These are phyloP conservation scores for Pyrochroa serraticornis DNA, from an alignment of 2,888 invertebrate species.

Conservation along the genomic window DNA sequence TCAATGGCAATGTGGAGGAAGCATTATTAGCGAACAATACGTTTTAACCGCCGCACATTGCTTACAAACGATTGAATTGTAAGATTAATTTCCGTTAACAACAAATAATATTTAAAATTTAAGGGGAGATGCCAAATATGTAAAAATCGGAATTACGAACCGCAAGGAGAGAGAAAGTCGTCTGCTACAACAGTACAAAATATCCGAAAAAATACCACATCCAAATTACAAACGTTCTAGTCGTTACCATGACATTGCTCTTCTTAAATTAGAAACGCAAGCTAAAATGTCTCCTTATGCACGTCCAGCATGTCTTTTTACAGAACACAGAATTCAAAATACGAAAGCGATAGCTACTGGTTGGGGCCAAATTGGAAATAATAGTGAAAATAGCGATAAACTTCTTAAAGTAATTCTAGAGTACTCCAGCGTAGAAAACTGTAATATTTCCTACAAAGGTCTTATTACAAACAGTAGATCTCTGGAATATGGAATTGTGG, in stretches of 20 bases:
- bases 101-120: slow-evolving; percentile 18
- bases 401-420: slow-evolving; percentile 62
- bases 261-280: slow-evolving; percentile 53
- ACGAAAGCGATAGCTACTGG: slow-evolving; percentile 56
- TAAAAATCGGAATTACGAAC: slow-evolving; percentile 58
- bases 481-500: slow-evolving; percentile 56
- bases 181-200: slow-evolving; percentile 40
- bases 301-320: slow-evolving; percentile 59
- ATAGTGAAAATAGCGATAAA: slow-evolving; percentile 46
- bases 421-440: slow-evolving; percentile 50
- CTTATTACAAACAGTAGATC: slow-evolving; percentile 27
- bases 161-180: slow-evolving; percentile 50
- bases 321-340: slow-evolving; percentile 31
- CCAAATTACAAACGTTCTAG: slow-evolving; percentile 53
- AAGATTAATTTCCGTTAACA: too few relatives aligned
- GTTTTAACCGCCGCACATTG: too few relatives aligned
- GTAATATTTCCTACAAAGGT: slow-evolving; percentile 48
- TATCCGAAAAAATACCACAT: slow-evolving; percentile 49
- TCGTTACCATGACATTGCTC: slow-evolving; percentile 61
- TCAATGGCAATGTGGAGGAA: too few relatives aligned
- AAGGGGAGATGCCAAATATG: slow-evolving; percentile 55
- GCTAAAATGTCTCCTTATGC: slow-evolving; percentile 53
- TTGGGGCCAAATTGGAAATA: slow-evolving; percentile 58
- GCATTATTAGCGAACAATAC: too few relatives aligned
- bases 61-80: too few relatives aligned